Evolutionary conservation across 2,113 vertebrate species (phyloP), one percentile per base, ranked within the genome.

Genomic region (Beaufortia kweichowensis): DNA sequence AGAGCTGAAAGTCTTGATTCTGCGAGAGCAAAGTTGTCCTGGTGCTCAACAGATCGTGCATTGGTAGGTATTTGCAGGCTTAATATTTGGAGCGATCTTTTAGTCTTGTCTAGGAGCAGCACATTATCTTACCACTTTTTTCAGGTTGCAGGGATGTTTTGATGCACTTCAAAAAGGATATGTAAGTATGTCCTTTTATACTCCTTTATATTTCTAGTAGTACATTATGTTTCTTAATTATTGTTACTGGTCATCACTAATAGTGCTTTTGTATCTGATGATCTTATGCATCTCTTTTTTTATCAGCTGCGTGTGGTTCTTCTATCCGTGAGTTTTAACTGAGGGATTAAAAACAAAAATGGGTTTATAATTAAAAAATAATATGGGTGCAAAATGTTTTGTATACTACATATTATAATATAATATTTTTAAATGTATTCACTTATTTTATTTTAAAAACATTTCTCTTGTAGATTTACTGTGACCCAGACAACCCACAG

Each of bases 111-210:
- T 21, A 53, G 7, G 15, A 53, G 6, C 48, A 53, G n/a, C n/a
- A 53, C 48, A 53, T 4, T 41, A 8, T 50, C 6, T 77, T 39
- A 66, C 5, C 12, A 21, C 26, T 10, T 82, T 71, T 85, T 88
- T 46, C 87, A 98, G 96, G 97, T 94, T 98, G 93, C 88, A 94
- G 70, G 96, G 97, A 71, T 98, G 96, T 84, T 98, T 97, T 75
- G 96, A 98, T 85, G 97, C 96, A 83, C 92, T 99, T 81, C 91
- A 98, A 88, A 96, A 89, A 84, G 97, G 95, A 94, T 99, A 96
- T 1, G 97, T 98, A 90, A 97, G 96, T 95, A 23, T 76, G 14
- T 60, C 76, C 19, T 57, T 72, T 61, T 10, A 48, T 7, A 29
- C 2, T 43, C 1, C 41, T 60, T 1, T 28, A 26, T 48, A 26